Conservation (phyloP, 2,888 invertebrate genomes). For the Eupithecia centaureata region DNA sequence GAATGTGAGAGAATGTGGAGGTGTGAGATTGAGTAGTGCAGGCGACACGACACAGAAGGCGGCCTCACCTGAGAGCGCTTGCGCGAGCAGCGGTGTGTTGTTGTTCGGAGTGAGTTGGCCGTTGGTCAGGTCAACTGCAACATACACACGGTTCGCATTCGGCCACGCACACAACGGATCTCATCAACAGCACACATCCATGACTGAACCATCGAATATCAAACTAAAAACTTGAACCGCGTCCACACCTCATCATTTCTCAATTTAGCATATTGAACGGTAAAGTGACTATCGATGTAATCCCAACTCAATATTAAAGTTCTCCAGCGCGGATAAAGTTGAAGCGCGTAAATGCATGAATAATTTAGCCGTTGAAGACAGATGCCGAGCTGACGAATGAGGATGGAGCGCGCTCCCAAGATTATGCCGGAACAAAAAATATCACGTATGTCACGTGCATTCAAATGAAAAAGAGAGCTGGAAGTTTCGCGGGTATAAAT, state of each 20-base stretch:
- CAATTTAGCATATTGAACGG: conserved; percentile 71
- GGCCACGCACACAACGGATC: conserved; percentile 71
- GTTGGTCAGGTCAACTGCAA: conserved; percentile 97
- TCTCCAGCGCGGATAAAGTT: conserved; percentile 69
- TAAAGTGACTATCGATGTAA: conserved; percentile 76
- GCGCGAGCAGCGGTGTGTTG: conserved; percentile 97
- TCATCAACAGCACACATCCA: conserved; percentile 67
- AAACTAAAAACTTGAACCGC: conserved; percentile 52
- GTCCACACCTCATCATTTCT: conserved; percentile 61
- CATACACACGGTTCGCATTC: conserved; percentile 86
- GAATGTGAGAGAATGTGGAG: conserved; percentile 27
- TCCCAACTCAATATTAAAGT: conserved; percentile 74
- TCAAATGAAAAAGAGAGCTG: conserved; percentile 83
- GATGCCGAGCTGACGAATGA: conserved; percentile 77
- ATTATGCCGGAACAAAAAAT: conserved; percentile 81
- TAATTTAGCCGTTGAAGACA: conserved; percentile 78
- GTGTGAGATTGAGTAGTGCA: conserved; percentile 45
- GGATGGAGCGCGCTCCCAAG: conserved; percentile 69
- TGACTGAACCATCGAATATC: conserved; percentile 79
- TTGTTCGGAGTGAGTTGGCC: conserved; percentile 98
- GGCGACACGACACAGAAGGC: conserved; percentile 52
- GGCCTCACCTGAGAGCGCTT: conserved; percentile 95
- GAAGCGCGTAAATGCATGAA: conserved; percentile 80
- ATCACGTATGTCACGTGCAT: conserved; percentile 83
- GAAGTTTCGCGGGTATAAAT: conserved; percentile 83